Conservation (phyloP, 2,797 vertebrate species). For the Argya squamiceps region DNA sequence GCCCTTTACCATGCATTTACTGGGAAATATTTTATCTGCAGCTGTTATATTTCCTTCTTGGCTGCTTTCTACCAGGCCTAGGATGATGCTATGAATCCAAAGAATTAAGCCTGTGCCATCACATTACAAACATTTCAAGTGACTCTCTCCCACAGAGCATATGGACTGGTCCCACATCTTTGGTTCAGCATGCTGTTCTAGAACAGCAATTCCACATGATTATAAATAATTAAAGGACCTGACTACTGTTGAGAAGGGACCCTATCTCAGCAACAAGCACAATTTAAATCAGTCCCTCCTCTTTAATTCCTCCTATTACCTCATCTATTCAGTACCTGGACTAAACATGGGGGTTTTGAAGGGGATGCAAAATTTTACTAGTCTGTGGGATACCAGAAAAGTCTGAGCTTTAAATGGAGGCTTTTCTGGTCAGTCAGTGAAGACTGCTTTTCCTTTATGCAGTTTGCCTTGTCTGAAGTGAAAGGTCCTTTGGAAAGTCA, state of each 20-base stretch:
- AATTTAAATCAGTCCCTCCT: background rate
- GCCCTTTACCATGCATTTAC: background rate
- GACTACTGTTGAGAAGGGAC: background rate
- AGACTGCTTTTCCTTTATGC: background rate
- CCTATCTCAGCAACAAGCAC: background rate
- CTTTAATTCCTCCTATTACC: background rate
- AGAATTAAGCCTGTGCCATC: background rate
- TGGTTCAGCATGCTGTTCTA: background rate
- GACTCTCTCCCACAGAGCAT: background rate
- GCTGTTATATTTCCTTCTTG: background rate
- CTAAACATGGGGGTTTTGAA: background rate
- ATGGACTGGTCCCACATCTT: background rate
- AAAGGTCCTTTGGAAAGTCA: background rate
- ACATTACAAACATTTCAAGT: background rate
- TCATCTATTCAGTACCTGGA: background rate
- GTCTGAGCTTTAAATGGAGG: background rate
- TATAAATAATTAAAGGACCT: background rate
- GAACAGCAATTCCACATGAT: background rate
- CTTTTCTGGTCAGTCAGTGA: background rate
- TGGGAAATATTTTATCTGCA: background rate
- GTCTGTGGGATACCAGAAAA: background rate
- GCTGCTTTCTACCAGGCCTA: background rate
- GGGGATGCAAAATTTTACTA: background rate
- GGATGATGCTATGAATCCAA: background rate
- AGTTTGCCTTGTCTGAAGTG: background rate